These are phyloP conservation scores for Apantesis nais DNA, from an alignment of 2,888 invertebrate genomes.

Conservation along the genomic window DNA sequence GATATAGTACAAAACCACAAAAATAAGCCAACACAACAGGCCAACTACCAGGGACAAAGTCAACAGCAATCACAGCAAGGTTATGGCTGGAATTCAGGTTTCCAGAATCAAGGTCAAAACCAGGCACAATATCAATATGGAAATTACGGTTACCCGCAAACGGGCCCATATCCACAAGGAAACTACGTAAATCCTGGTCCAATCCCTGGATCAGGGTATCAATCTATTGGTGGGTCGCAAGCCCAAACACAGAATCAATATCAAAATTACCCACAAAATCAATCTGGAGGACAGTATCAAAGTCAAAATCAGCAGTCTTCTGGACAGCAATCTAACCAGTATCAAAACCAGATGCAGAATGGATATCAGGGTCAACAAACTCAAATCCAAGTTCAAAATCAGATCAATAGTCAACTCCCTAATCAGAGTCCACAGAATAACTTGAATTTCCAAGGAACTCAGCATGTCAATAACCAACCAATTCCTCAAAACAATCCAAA, in stretches of 20 bases:
- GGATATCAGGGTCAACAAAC: slow-evolving; percentile 42
- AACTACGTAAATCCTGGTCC: slow-evolving; percentile 33
- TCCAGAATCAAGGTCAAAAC: slow-evolving; percentile 48
- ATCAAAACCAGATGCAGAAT: slow-evolving; percentile 42
- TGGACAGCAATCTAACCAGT: slow-evolving; percentile 42
- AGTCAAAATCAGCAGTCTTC: slow-evolving; percentile 45
- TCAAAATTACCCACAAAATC: slow-evolving; percentile 40
- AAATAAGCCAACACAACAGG: slow-evolving; percentile 62
- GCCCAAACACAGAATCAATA: slow-evolving; percentile 49
- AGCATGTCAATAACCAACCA: slow-evolving; percentile 24
- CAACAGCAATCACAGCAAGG: slow-evolving; percentile 54
- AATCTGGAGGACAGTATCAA: slow-evolving; percentile 37
- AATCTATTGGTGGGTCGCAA: slow-evolving; percentile 43
- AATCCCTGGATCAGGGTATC: slow-evolving; percentile 27
- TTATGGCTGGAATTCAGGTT: slow-evolving; percentile 52
- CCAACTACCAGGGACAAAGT: slow-evolving; percentile 23
- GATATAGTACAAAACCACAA: slow-evolving; percentile 78
- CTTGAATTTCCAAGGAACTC: slow-evolving; percentile 36
- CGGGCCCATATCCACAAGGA: slow-evolving; percentile 42
- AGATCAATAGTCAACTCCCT: slow-evolving; percentile 35
- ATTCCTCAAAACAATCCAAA: slow-evolving; percentile 24
- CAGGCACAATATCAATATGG: slow-evolving; percentile 56
- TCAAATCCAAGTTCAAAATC: slow-evolving; percentile 34
- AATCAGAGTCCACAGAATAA: slow-evolving; percentile 39
- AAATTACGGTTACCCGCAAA: slow-evolving; percentile 46